These are phyloP conservation scores for Tenualosa thibaudeaui DNA, from an alignment of 2,797 vertebrate species.

Conservation along the genomic window DNA sequence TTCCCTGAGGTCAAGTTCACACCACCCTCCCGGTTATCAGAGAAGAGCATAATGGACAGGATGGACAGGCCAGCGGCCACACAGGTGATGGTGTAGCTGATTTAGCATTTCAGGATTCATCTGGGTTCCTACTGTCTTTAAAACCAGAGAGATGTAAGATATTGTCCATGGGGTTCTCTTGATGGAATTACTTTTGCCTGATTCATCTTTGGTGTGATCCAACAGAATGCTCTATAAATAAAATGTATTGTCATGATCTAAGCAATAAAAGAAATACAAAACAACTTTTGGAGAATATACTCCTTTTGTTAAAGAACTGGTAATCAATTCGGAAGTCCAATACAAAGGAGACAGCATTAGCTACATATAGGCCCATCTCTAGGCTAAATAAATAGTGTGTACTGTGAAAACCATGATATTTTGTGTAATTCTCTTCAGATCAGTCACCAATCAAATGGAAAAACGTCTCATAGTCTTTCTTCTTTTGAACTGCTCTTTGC, in stretches of 20 bases:
- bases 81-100: conserved; percentile 10
- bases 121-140: background rate
- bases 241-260: background rate
- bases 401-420: background rate
- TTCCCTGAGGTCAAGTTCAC: no score
- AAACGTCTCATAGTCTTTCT: background rate
- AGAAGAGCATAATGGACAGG: background rate
- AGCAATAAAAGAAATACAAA: no score
- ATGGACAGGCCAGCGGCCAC: background rate
- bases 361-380: no score
- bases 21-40: no score
- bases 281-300: no score
- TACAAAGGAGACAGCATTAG: no score
- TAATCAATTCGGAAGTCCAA: no score
- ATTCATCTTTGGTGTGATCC: background rate
- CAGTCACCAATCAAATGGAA: background rate
- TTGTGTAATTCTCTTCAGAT: background rate
- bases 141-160: background rate
- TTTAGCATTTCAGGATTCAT: background rate
- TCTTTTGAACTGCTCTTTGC: background rate
- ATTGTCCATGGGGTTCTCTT: background rate
- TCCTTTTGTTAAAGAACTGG: no score
- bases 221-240: background rate
- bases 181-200: background rate
- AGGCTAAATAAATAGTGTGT: no score